phyloP scores from a whole-genome alignment of 2,888 invertebrate species.

The Mayetiola destructor region DNA sequence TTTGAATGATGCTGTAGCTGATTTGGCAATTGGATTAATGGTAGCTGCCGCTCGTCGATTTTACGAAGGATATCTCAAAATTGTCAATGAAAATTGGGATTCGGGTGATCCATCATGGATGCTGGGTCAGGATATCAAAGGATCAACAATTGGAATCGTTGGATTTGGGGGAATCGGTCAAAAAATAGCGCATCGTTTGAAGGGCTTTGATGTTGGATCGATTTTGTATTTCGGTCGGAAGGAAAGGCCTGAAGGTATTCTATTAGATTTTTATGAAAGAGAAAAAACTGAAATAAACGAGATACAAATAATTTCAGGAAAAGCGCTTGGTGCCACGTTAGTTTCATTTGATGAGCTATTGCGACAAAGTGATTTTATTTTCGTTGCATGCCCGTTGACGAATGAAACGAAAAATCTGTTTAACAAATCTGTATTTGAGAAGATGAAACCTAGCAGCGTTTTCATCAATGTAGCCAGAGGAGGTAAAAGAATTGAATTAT shows the following conservation, averaged over 20 bases:
- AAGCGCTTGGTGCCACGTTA: constrained; percentile 44
- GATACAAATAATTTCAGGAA: constrained; percentile 24
- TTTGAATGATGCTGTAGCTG: constrained; percentile 63
- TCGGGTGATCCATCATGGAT: constrained; percentile 57
- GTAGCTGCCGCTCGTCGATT: constrained; percentile 62
- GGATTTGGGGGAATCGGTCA: constrained; percentile 73
- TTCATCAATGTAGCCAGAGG: constrained; percentile 59
- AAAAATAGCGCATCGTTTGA: constrained; percentile 54
- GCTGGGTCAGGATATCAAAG: constrained; percentile 61
- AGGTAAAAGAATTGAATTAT: constrained; percentile 26
- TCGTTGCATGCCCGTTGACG: constrained; percentile 50
- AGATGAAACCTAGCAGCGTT: constrained; percentile 59
- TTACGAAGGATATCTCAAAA: constrained; percentile 53
- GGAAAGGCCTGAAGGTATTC: constrained; percentile 44
- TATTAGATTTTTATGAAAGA: constrained; percentile 16
- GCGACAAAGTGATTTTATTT: constrained; percentile 54
- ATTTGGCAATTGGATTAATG: constrained; percentile 61
- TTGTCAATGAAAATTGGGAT: constrained; percentile 46
- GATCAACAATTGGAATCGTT: constrained; percentile 66
- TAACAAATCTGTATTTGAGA: constrained; percentile 46
- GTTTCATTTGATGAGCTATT: constrained; percentile 50
- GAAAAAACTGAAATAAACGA: neutral
- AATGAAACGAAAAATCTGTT: constrained; percentile 53
- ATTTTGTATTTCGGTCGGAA: constrained; percentile 61
- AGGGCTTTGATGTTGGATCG: constrained; percentile 53